These are phyloP conservation scores for Ammodytes marinus DNA, from an alignment of 2,113 vertebrate species.

Conservation along the genomic window DNA sequence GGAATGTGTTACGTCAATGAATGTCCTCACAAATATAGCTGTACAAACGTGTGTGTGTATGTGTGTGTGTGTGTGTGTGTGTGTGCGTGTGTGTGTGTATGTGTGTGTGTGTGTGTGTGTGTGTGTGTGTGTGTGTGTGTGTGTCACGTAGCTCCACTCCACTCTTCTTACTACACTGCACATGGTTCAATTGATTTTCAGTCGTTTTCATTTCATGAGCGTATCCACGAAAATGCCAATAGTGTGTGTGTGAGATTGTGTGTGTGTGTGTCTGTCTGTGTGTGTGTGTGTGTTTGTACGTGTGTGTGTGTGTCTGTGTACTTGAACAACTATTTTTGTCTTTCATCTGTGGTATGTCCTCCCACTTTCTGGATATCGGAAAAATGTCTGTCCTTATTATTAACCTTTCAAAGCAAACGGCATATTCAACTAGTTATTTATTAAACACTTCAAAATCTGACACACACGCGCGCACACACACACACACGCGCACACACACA, in stretches of 20 bases:
- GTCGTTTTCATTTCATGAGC: slow-evolving; percentile 25
- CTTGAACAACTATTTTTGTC: too few relatives aligned
- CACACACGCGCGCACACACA: slow-evolving; percentile 16
- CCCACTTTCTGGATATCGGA: slow-evolving; percentile 24
- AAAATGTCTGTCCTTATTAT: slow-evolving; percentile 16
- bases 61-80: too few relatives aligned
- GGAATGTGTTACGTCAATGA: too few relatives aligned
- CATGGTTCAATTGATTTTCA: slow-evolving; percentile 49
- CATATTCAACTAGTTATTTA: not conserved
- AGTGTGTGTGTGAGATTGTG: too few relatives aligned
- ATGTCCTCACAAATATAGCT: too few relatives aligned
- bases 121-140: too few relatives aligned
- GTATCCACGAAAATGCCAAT: slow-evolving; percentile 13
- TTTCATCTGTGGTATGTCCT: not conserved
- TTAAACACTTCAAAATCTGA: not conserved
- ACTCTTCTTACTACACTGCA: not conserved
- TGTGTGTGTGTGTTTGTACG: too few relatives aligned
- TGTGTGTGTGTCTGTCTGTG: too few relatives aligned
- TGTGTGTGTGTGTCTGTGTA: too few relatives aligned
- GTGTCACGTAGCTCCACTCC: not conserved
- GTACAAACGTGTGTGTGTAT: too few relatives aligned
- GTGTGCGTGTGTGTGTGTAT: too few relatives aligned
- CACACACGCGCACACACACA: not conserved
- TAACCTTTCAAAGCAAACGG: not conserved
- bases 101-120: too few relatives aligned